These are phyloP conservation scores for Epinephelus coioides DNA, from an alignment of 2,797 vertebrate species.

Conservation along the genomic window DNA sequence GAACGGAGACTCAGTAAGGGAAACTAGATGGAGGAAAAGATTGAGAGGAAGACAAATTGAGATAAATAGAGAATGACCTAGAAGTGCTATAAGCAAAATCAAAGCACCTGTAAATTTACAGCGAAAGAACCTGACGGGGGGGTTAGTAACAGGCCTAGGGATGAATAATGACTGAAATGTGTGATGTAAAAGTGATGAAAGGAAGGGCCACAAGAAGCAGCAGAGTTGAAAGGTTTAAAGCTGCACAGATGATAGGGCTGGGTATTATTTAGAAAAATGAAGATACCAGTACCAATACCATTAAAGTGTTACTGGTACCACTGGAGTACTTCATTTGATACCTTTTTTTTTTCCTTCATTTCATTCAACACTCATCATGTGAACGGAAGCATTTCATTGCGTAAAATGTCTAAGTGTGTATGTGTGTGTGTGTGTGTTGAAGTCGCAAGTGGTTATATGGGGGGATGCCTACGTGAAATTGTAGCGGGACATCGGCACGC, in stretches of 20 bases:
- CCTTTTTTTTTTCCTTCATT: no score
- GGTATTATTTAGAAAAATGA: no score
- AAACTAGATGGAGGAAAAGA: background rate
- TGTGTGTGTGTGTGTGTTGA: no score
- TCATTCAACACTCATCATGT: no score
- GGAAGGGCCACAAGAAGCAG: background rate
- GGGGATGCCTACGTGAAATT: no score
- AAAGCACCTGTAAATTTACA: constrained; percentile 43
- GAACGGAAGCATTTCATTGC: no score
- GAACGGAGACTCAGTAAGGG: constrained; percentile 12
- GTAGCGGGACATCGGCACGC: no score
- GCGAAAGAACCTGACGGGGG: constrained; percentile 10
- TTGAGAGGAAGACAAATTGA: background rate
- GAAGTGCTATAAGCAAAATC: constrained; percentile 32
- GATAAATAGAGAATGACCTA: constrained; percentile 7
- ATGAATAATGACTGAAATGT: constrained; percentile 29
- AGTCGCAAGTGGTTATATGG: no score
- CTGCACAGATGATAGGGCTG: background rate
- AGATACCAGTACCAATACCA: no score
- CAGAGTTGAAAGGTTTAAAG: constrained; percentile 2
- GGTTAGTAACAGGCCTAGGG: constrained; percentile 13
- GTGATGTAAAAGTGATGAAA: constrained; percentile 54
- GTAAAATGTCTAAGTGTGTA: no score
- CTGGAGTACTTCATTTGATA: no score
- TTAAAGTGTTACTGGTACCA: no score